Percentiles rank a stretch among this genome's conserved stretches.
phyloP scores from a whole-genome alignment of 2,797 vertebrate species.

The Enteromius trimaculatus region DNA sequence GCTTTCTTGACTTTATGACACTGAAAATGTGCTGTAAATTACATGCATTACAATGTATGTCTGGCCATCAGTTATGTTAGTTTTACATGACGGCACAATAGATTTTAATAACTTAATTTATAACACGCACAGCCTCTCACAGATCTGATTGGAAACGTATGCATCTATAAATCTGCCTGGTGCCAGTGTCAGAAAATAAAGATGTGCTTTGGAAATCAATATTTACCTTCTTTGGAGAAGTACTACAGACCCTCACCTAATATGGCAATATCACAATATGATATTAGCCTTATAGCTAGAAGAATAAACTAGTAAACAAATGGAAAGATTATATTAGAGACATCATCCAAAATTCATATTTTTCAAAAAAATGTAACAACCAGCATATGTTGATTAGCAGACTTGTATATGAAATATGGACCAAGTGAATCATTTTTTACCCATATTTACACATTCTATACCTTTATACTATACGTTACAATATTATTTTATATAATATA shows the following conservation, averaged over 20 bases:
- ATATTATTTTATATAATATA: background rate
- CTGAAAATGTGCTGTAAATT: background rate
- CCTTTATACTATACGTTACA: background rate
- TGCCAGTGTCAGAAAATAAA: background rate
- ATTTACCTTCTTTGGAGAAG: background rate
- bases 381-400: background rate
- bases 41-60: constrained; percentile 22
- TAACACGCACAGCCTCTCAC: background rate
- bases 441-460: background rate
- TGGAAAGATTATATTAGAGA: background rate
- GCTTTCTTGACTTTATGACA: background rate
- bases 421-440: background rate
- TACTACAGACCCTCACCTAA: background rate
- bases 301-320: background rate
- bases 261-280: background rate
- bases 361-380: background rate
- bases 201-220: background rate
- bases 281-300: background rate
- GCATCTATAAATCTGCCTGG: background rate
- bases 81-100: background rate
- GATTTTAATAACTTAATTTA: background rate
- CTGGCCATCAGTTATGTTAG: background rate
- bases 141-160: background rate
- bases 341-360: background rate
- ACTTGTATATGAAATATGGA: background rate